A percentile compares a stretch with the other conserved stretches of the same genome.
Conservation (phyloP, 2,113 vertebrate species). For the Chionodraco myersi region DNA sequence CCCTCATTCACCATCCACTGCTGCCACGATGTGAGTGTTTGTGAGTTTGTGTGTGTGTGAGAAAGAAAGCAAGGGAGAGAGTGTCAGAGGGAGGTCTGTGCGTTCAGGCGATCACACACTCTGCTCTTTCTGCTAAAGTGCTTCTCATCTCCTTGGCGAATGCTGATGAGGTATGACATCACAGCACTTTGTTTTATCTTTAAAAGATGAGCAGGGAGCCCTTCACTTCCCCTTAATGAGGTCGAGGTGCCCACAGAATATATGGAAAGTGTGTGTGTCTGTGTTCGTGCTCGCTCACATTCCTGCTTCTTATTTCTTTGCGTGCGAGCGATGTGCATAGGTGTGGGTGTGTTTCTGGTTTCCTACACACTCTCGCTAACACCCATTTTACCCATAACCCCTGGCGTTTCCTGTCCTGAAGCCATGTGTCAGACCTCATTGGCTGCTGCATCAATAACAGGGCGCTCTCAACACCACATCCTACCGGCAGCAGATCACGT, state of each 20-base stretch:
- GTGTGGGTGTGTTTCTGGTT: slow-evolving; percentile 62
- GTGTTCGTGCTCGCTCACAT: slow-evolving; percentile 22
- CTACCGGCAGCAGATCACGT: slow-evolving; percentile 40
- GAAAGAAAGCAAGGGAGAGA: slow-evolving; percentile 48
- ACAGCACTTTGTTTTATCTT: slow-evolving; percentile 87
- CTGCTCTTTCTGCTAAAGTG: slow-evolving; percentile 81
- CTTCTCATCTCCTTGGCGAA: slow-evolving; percentile 74
- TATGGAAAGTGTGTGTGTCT: slow-evolving; percentile 51
- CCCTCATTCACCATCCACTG: slow-evolving; percentile 75
- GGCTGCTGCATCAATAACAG: slow-evolving; percentile 74
- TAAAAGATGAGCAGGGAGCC: slow-evolving; percentile 83
- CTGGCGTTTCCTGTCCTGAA: slow-evolving; percentile 80
- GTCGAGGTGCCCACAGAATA: slow-evolving; percentile 72
- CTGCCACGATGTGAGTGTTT: slow-evolving; percentile 43
- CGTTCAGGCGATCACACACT: slow-evolving; percentile 78
- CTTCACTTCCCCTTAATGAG: slow-evolving; percentile 80
- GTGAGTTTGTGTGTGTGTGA: slow-evolving; percentile 21
- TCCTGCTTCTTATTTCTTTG: slow-evolving; percentile 42
- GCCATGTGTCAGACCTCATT: slow-evolving; percentile 78
- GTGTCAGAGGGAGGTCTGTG: slow-evolving; percentile 80
- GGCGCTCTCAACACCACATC: slow-evolving; percentile 50
- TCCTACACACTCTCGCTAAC: slow-evolving; percentile 65
- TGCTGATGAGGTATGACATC: slow-evolving; percentile 85
- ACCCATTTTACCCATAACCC: slow-evolving; percentile 80
- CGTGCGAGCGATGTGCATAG: slow-evolving; percentile 53